These are phyloP conservation scores for Andricus grossulariae DNA, from an alignment of 1,140 invertebrate genomes.

Conservation along the genomic window DNA sequence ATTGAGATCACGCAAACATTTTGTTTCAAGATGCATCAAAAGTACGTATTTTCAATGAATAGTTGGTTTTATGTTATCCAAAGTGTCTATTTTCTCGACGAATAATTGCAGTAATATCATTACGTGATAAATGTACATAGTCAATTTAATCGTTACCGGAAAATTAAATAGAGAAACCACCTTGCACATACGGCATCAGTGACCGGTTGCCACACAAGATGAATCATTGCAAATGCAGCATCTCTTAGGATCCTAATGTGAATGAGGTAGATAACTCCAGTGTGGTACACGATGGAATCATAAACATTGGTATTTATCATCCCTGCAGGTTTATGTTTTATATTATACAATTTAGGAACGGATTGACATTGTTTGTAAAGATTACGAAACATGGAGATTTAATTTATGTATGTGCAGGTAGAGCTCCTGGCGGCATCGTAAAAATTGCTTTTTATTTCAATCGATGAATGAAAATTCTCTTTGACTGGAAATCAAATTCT, in stretches of 20 bases:
- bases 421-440: too few species aligned
- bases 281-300: constrained; percentile 44
- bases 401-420: constrained; percentile 1
- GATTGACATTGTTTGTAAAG: not conserved
- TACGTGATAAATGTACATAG: constrained; percentile 59
- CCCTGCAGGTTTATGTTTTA: constrained; percentile 21
- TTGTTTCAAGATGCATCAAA: not conserved
- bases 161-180: constrained; percentile 26
- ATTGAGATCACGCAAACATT: not conserved
- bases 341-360: not conserved
- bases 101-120: constrained; percentile 39
- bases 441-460: not conserved
- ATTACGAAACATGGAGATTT: not conserved
- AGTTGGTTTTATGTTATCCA: constrained; percentile 19
- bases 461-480: constrained; percentile 5
- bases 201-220: constrained; percentile 58
- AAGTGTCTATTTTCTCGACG: not conserved
- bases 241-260: constrained; percentile 50
- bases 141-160: constrained; percentile 60
- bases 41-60: constrained; percentile 3
- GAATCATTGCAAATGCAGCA: constrained; percentile 62
- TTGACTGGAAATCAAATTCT: not conserved
- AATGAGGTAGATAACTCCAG: constrained; percentile 56
- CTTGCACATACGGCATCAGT: constrained; percentile 22
- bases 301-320: constrained; percentile 46